Evolutionary conservation across 2,113 vertebrate species (phyloP).

Genomic region (Octodon degus): DNA sequence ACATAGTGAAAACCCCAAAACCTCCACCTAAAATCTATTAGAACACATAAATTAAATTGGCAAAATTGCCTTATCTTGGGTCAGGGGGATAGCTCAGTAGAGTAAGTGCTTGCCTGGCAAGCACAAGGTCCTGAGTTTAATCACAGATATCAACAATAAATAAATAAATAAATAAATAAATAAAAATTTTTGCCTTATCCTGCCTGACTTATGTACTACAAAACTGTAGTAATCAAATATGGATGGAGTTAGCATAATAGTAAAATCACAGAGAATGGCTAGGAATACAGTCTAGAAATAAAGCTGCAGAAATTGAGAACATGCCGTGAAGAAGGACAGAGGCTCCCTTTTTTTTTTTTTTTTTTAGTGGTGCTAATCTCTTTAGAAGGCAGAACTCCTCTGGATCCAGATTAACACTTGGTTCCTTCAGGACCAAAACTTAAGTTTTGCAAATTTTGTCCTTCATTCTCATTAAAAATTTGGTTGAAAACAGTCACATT

Average conservation of each 20-base stretch:
- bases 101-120: too few species aligned
- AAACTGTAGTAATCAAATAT: neutral
- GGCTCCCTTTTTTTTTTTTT: neutral
- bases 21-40: neutral
- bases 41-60: neutral
- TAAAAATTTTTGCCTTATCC: neutral
- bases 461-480: neutral
- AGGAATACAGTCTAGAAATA: neutral
- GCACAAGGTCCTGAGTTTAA: too few species aligned
- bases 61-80: neutral
- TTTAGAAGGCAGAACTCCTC: neutral
- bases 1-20: neutral
- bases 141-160: too few species aligned
- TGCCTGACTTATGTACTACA: neutral
- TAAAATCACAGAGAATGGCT: neutral
- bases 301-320: neutral
- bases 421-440: neutral
- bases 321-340: neutral
- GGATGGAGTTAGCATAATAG: neutral
- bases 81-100: too few species aligned
- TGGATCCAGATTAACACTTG: neutral
- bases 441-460: neutral
- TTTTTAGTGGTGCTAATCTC: neutral
- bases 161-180: too few species aligned
- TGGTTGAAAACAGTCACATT: neutral